These are phyloP conservation scores for Schmidtea mediterranea DNA, from an alignment of 1,140 invertebrate genomes.

Conservation along the genomic window DNA sequence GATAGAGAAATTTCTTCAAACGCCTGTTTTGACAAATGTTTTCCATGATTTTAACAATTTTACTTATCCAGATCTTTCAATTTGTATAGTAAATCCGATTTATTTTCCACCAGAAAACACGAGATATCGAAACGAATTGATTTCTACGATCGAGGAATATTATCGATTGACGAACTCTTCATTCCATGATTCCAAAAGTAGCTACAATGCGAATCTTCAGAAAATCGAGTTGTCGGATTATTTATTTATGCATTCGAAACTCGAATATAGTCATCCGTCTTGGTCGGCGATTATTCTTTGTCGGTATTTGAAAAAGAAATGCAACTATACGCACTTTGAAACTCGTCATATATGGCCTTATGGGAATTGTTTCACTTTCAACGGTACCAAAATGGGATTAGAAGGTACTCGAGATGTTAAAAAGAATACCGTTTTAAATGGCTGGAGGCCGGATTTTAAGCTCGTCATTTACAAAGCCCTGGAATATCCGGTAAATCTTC, in stretches of 20 bases:
- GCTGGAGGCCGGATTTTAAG: not conserved
- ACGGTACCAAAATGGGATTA: not conserved
- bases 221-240: not conserved
- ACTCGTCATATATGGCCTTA: not conserved
- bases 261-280: not conserved
- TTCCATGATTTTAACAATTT: not conserved
- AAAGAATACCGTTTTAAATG: not conserved
- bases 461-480: not conserved
- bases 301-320: no score
- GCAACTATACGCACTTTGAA: no score
- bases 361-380: not conserved
- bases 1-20: constrained; percentile 4
- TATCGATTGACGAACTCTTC: no score
- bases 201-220: no score
- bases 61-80: constrained; percentile 2
- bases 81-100: constrained; percentile 4
- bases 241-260: not conserved
- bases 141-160: not conserved
- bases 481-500: not conserved
- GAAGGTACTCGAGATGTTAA: not conserved
- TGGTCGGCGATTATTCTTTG: not conserved
- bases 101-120: constrained; percentile 5
- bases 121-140: not conserved
- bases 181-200: no score
- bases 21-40: not conserved